Conservation (phyloP, 2,113 vertebrate genomes). For the Apteryx owenii region DNA sequence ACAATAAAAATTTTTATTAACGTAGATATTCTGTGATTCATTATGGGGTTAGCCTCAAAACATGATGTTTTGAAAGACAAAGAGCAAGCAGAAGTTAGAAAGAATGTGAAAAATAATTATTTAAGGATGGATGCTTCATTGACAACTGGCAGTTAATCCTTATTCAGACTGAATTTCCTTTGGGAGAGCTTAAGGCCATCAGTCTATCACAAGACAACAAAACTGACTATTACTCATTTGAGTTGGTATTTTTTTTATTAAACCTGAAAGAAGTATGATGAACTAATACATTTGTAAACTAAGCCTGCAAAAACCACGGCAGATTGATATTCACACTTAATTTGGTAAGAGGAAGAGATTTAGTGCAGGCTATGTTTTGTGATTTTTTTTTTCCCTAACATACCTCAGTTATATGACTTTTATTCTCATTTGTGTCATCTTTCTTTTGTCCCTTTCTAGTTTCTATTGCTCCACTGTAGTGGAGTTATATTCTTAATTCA, state of each 20-base stretch:
- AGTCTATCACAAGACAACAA: constrained; percentile 54
- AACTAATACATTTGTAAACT: constrained; percentile 64
- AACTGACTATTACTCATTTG: constrained; percentile 52
- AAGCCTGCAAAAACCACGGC: background rate
- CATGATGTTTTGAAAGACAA: background rate
- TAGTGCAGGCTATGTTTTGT: background rate
- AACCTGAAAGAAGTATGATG: constrained; percentile 46
- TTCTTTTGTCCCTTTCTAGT: background rate
- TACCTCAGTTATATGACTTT: background rate
- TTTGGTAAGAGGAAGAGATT: background rate
- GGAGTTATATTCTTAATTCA: background rate
- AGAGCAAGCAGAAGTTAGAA: constrained; percentile 32
- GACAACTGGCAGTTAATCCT: constrained; percentile 58
- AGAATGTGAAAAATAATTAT: constrained; percentile 31
- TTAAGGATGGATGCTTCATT: constrained; percentile 47
- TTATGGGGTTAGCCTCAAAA: constrained; percentile 26
- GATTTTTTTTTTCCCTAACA: background rate
- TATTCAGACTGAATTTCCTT: constrained; percentile 74
- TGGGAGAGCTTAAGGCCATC: constrained; percentile 64
- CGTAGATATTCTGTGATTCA: constrained; percentile 12
- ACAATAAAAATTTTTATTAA: constrained; percentile 52
- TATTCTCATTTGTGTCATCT: background rate
- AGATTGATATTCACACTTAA: background rate
- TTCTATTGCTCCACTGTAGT: background rate
- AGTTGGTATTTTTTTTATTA: constrained; percentile 43